Conservation (phyloP, 1,140 invertebrate genomes). For the Drosophila ananassae region DNA sequence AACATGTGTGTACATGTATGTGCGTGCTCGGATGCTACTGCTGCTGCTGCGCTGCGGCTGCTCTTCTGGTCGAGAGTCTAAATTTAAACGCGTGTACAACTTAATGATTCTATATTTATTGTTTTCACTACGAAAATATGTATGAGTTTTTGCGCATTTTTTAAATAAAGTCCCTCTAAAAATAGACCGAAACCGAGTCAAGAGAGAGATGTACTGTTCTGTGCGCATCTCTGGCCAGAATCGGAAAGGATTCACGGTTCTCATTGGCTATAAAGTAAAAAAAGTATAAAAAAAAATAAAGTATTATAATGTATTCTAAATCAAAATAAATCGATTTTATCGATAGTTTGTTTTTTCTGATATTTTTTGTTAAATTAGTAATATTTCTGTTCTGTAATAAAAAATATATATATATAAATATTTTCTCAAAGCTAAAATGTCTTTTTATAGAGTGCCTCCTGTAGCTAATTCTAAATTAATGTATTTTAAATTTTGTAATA, state of each 20-base stretch:
- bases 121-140: conserved; percentile 84
- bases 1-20: background rate
- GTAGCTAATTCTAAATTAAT: too few species aligned
- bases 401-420: too few species aligned
- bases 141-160: conserved; percentile 83
- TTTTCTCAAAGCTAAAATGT: too few species aligned
- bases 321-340: background rate
- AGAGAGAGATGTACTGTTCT: conserved; percentile 7
- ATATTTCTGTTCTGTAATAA: too few species aligned
- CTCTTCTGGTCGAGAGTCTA: conserved; percentile 60
- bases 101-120: conserved; percentile 84
- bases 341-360: too few species aligned
- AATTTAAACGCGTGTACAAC: conserved; percentile 83
- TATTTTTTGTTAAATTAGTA: too few species aligned
- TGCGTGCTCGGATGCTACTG: conserved; percentile 8
- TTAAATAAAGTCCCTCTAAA: conserved; percentile 55
- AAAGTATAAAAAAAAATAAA: background rate
- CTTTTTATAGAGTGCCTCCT: too few species aligned
- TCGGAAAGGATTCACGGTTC: background rate
- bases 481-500: too few species aligned
- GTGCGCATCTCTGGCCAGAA: background rate
- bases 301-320: too few species aligned
- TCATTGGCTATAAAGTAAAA: background rate
- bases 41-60: background rate
- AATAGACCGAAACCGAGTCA: conserved; percentile 49